Conservation (phyloP, 1,140 invertebrate species). For the Ips nitidus region DNA sequence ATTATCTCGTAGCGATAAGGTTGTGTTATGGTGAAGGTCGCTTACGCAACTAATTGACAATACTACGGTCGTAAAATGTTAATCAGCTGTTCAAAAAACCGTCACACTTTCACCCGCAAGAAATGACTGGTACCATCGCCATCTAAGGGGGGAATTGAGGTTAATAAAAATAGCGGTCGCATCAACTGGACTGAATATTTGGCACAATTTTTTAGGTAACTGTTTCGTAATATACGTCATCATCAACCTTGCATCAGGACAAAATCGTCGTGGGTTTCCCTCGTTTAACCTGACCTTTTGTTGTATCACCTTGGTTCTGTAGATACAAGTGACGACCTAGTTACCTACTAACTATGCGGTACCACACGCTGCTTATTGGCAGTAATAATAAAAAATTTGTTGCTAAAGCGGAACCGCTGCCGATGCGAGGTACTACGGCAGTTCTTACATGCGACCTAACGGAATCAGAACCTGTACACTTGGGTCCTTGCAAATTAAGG, state of each 20-base stretch:
- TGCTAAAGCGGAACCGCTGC: conserved; percentile 22
- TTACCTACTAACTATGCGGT: neutral
- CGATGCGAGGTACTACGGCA: neutral
- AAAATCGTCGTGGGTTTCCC: neutral
- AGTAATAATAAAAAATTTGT: neutral
- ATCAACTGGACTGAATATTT: neutral
- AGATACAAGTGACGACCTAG: neutral
- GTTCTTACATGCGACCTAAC: conserved; percentile 21
- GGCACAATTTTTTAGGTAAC: neutral
- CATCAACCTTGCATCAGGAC: neutral
- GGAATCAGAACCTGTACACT: conserved; percentile 25
- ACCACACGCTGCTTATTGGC: neutral
- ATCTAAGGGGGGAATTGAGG: neutral
- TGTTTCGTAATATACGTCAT: neutral
- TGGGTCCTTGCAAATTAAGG: conserved; percentile 23
- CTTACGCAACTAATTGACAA: conserved; percentile 1
- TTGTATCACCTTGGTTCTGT: too few relatives aligned
- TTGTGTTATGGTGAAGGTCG: conserved; percentile 1
- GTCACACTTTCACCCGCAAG: conserved; percentile 1
- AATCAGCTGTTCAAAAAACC: conserved; percentile 9
- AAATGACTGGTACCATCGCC: neutral
- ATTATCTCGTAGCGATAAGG: conserved; percentile 4
- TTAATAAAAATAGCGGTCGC: neutral
- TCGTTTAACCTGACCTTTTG: neutral
- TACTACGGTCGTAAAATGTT: neutral